Evolutionary conservation across 1,140 invertebrate species (phyloP), one percentile per base, ranked within the genome.

Genomic region (Brevipalpus yothersi): DNA sequence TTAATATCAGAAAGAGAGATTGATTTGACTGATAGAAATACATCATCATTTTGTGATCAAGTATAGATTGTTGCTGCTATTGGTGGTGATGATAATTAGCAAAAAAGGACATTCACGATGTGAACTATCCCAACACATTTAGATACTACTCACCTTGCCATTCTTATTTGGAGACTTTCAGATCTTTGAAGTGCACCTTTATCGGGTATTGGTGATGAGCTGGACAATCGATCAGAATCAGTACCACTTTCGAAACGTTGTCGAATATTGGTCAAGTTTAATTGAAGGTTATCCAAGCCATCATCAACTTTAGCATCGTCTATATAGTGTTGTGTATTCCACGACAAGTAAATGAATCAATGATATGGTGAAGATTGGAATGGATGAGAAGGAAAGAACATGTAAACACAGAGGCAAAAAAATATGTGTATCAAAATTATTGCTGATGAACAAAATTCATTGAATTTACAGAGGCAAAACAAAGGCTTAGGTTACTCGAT

Each of bases 251-350:
- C 80, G 72, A 87, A 90, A 58, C 82, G 77, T 56, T 84, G 84
- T 69, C 85, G 85, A 2, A 90, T 82, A 70, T 89, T 86, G 19
- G 58, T 63, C 53, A 89, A 70, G 56, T 66, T 61, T 15, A 65
- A 53, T 41, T 62, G 80, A 51, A 90, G 69, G 68, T 89, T 86
- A 66, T 86, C 83, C 21, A 90, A 73, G 23, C 86, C 86, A 43
- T 89, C 75, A 72, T 87, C 82, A n/a, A 84, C 82, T 69, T 88
- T 88, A 67, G 86, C 82, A 63, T 83, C 86, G 56, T 84, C 86
- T 86, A 70, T 23, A 68, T 31, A n/a, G n/a, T n/a, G n/a, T n/a
- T n/a, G n/a, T n/a, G n/a, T n/a, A n/a, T n/a, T n/a, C n/a, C n/a
- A 73, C 23, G 12, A 4, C 53, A 39, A 55, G 2, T 11, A 55